A percentile compares a stretch with the other conserved stretches of the same genome.
phyloP scores from a whole-genome alignment of 2,797 vertebrate genomes.

The Poeciliopsis infans region DNA sequence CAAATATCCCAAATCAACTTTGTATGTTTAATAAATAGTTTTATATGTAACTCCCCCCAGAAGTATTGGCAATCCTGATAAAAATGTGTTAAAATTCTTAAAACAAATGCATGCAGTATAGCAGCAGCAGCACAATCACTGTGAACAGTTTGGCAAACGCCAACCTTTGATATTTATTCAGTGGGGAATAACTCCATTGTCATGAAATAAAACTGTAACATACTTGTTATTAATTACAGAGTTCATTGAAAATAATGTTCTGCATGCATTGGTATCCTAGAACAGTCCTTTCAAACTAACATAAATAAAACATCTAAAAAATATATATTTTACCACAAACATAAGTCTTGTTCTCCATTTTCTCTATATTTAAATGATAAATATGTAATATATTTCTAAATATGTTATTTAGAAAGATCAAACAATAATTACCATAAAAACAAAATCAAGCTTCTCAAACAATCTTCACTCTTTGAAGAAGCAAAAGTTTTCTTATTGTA shows the following conservation, averaged over 20 bases:
- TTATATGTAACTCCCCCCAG: neutral
- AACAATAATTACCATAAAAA: neutral
- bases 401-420: neutral
- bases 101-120: neutral
- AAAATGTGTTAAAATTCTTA: slow-evolving; percentile 1
- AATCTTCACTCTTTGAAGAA: neutral
- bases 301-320: neutral
- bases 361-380: too few species aligned
- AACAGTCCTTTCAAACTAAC: neutral
- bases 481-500: neutral
- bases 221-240: too few species aligned
- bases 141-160: neutral
- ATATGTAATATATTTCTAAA: neutral
- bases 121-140: neutral
- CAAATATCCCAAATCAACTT: slow-evolving; percentile 54
- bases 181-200: neutral
- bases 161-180: neutral
- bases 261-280: neutral
- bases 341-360: neutral
- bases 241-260: neutral
- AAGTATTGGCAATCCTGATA: neutral
- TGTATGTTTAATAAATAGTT: slow-evolving; percentile 35
- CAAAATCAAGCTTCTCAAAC: neutral
- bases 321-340: neutral
- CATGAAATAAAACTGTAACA: neutral